Evolutionary conservation across 2,888 invertebrate species (phyloP).

Genomic region (Pristionchus entomophagus): DNA sequence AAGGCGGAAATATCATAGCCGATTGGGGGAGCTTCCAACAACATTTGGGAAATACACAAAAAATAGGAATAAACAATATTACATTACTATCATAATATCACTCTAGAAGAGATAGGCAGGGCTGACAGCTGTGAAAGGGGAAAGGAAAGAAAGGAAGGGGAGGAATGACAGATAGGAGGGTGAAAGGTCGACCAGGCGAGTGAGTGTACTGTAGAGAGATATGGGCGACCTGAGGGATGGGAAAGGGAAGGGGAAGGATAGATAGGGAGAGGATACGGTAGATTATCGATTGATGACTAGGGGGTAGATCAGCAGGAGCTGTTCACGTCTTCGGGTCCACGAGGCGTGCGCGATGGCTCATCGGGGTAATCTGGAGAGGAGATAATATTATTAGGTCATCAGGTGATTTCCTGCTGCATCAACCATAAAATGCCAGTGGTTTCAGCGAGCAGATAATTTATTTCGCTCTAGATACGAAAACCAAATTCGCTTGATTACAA

Average conservation of each 20-base stretch:
- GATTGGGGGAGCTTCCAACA: background rate
- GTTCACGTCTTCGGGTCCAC: slow-evolving; percentile 59
- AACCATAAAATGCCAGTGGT: background rate
- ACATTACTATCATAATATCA: slow-evolving; percentile 13
- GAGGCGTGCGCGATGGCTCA: slow-evolving; percentile 62
- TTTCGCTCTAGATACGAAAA: too few species aligned
- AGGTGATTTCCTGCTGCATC: too few species aligned
- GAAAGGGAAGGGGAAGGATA: background rate
- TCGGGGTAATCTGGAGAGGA: slow-evolving; percentile 54
- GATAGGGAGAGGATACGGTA: background rate
- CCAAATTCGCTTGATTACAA: too few species aligned
- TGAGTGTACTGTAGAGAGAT: background rate
- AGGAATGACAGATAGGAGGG: background rate
- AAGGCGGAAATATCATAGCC: background rate
- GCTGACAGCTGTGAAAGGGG: background rate
- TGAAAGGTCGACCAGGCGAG: background rate
- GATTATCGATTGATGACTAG: slow-evolving; percentile 20
- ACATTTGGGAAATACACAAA: background rate
- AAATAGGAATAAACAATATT: background rate
- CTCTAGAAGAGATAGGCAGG: background rate
- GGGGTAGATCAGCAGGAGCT: slow-evolving; percentile 4
- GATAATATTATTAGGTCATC: too few species aligned
- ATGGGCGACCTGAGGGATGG: background rate
- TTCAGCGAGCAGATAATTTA: too few species aligned
- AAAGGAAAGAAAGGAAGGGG: too few species aligned